Evolutionary conservation across 2,113 vertebrate genomes (phyloP).

Genomic region (Pedionomus torquatus): DNA sequence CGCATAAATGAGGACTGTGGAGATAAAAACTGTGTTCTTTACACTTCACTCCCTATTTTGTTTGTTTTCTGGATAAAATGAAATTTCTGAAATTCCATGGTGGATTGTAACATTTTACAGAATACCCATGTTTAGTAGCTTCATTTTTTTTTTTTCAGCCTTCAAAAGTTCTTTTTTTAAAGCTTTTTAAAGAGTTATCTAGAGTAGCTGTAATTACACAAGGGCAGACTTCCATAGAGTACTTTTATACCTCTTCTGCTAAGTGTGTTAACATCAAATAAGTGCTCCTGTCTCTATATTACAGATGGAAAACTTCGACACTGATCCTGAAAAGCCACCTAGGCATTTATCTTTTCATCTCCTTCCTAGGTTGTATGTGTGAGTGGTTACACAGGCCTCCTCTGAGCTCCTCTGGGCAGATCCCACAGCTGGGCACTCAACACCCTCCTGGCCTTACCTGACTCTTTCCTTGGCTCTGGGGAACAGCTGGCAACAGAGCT

Average conservation of each 20-base stretch:
- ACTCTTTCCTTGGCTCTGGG: not conserved
- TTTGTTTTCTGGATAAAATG: constrained; percentile 19
- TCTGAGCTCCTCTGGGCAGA: not conserved
- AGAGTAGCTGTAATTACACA: not conserved
- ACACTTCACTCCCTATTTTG: not conserved
- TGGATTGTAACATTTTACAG: not conserved
- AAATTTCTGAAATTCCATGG: not conserved
- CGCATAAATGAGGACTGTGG: not conserved
- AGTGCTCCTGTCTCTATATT: not conserved
- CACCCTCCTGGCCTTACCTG: not conserved
- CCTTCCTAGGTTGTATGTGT: not conserved
- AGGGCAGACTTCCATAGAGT: not conserved
- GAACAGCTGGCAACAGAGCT: not conserved
- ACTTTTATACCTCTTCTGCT: not conserved
- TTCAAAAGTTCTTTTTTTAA: not conserved
- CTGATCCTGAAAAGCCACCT: not conserved
- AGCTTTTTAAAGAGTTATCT: not conserved
- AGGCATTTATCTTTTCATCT: not conserved
- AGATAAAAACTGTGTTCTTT: not conserved
- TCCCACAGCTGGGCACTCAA: not conserved
- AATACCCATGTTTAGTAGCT: not conserved
- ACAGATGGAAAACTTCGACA: not conserved
- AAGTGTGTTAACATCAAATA: not conserved
- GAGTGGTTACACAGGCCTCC: not conserved
- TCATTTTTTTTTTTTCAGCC: not conserved